Conservation (phyloP, 2,888 invertebrate genomes). For the Rhaphigaster nebulosa region DNA sequence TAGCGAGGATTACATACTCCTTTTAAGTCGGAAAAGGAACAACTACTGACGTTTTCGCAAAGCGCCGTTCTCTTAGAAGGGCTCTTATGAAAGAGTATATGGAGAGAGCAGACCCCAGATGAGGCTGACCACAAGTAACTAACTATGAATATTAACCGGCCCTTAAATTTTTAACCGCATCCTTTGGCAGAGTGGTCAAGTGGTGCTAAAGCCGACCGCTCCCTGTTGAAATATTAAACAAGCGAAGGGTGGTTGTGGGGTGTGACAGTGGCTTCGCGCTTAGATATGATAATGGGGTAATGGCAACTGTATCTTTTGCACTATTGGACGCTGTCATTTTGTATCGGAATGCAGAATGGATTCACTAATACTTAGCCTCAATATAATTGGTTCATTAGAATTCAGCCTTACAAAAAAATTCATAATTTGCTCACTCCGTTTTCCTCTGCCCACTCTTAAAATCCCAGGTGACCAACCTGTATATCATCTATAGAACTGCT, state of each 20-base stretch:
- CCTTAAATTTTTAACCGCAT: slow-evolving; percentile 52
- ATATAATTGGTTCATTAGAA: too few relatives aligned
- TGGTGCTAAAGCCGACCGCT: slow-evolving; percentile 47
- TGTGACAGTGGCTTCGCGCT: background rate
- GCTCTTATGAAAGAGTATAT: background rate
- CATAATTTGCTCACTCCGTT: too few relatives aligned
- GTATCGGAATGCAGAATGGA: too few relatives aligned
- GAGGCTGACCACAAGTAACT: slow-evolving; percentile 52
- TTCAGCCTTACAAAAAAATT: too few relatives aligned
- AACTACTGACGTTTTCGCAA: background rate
- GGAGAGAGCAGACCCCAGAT: background rate
- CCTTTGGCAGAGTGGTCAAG: slow-evolving; percentile 51
- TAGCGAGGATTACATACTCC: background rate
- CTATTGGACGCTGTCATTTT: background rate
- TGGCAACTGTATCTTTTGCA: background rate
- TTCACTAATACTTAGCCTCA: too few relatives aligned
- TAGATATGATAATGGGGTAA: background rate
- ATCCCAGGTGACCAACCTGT: too few relatives aligned
- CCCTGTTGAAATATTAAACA: slow-evolving; percentile 47
- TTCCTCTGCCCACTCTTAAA: too few relatives aligned
- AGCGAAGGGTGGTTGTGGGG: background rate
- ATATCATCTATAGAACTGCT: too few relatives aligned
- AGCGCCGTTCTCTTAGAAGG: background rate
- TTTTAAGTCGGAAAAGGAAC: background rate
- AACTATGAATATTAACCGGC: slow-evolving; percentile 59